phyloP scores from a whole-genome alignment of 2,113 vertebrate genomes.

The Epinephelus moara region DNA sequence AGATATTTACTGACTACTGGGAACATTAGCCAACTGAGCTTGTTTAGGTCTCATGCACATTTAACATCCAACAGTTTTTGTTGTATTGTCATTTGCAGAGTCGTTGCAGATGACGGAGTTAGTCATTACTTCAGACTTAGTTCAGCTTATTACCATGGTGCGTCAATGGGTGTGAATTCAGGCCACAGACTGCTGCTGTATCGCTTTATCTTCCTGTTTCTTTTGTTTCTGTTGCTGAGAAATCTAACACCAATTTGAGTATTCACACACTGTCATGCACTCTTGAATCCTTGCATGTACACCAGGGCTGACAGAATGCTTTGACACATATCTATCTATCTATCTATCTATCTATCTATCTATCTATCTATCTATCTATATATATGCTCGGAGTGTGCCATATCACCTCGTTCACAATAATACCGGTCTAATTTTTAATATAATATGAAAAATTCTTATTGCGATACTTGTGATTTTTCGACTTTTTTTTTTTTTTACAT shows the following conservation, averaged over 20 bases:
- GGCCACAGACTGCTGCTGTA: neutral
- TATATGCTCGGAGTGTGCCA: too few species aligned
- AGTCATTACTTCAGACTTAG: neutral
- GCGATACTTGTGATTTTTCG: too few species aligned
- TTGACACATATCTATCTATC: too few species aligned
- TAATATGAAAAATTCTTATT: too few species aligned
- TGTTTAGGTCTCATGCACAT: neutral
- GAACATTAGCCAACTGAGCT: neutral
- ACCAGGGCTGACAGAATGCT: too few species aligned
- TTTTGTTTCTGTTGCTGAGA: slow-evolving; percentile 6
- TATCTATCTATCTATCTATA: too few species aligned
- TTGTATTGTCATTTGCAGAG: neutral
- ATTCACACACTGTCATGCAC: neutral
- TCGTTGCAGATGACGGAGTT: neutral
- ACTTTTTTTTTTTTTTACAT: too few species aligned
- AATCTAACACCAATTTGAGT: neutral
- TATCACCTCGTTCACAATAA: too few species aligned
- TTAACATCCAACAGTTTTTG: neutral
- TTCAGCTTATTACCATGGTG: slow-evolving; percentile 12
- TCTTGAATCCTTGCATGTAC: neutral
- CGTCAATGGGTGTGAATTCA: slow-evolving; percentile 1
- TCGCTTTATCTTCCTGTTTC: neutral
- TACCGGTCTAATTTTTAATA: too few species aligned
- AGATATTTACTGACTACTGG: neutral
- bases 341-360: too few species aligned